A percentile compares a stretch with the other conserved stretches of the same genome.
Evolutionary conservation across 2,113 vertebrate genomes (phyloP).

Genomic region (Clarias gariepinus): DNA sequence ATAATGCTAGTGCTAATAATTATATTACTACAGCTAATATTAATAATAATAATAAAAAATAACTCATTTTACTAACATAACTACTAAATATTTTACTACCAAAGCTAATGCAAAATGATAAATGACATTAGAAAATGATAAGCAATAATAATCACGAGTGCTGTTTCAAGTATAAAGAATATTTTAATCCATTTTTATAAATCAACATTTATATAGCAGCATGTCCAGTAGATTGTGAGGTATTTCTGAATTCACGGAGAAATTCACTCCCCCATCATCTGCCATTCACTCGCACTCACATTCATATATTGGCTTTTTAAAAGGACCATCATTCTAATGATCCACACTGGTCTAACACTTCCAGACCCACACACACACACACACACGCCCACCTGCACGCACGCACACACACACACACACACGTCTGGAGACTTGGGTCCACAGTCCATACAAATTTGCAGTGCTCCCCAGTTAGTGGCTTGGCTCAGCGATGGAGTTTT

Average conservation of each 20-base stretch:
- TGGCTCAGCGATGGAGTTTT: slow-evolving; percentile 80
- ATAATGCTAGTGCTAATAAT: no score
- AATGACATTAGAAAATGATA: neutral
- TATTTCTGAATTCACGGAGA: slow-evolving; percentile 76
- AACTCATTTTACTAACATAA: neutral
- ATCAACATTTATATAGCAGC: slow-evolving; percentile 78
- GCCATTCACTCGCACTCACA: slow-evolving; percentile 53
- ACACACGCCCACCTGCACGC: slow-evolving; percentile 20
- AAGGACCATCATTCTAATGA: slow-evolving; percentile 29
- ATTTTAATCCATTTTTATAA: slow-evolving; percentile 73
- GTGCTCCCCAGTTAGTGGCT: slow-evolving; percentile 69
- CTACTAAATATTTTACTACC: neutral
- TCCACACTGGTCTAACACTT: slow-evolving; percentile 34
- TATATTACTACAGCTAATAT: no score
- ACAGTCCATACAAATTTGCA: slow-evolving; percentile 60
- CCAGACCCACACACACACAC: slow-evolving; percentile 35
- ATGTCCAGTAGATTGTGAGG: slow-evolving; percentile 78
- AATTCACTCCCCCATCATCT: slow-evolving; percentile 58
- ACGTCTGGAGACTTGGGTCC: slow-evolving; percentile 57
- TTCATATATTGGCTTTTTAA: slow-evolving; percentile 44
- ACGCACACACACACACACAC: slow-evolving; percentile 39
- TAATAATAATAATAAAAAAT: no score
- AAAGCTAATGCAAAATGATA: neutral
- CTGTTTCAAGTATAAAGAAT: slow-evolving; percentile 65
- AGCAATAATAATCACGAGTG: neutral